Conservation (phyloP, 2,113 vertebrate species). For the Lonchura striata region DNA sequence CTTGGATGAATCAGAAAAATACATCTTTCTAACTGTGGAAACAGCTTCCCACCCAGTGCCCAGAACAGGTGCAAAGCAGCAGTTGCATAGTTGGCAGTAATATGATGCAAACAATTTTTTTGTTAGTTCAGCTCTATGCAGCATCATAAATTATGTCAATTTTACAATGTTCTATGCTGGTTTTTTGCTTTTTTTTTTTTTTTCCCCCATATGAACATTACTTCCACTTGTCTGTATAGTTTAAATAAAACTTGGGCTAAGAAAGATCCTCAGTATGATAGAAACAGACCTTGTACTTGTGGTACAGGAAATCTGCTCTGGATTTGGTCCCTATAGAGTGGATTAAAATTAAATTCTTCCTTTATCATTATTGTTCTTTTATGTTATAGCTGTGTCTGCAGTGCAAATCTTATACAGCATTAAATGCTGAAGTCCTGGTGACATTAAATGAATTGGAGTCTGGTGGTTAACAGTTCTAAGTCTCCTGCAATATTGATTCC, state of each 20-base stretch:
- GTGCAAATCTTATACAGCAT: neutral
- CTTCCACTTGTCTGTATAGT: neutral
- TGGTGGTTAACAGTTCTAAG: neutral
- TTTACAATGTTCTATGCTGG: neutral
- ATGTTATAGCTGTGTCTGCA: neutral
- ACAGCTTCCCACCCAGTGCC: neutral
- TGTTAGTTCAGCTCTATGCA: neutral
- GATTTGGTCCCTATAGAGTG: neutral
- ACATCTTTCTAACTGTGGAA: neutral
- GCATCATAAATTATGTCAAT: neutral
- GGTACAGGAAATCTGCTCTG: neutral
- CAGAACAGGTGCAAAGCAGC: neutral
- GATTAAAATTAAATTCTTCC: slow-evolving; percentile 10
- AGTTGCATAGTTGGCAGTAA: neutral
- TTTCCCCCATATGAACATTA: neutral
- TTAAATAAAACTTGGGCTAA: neutral
- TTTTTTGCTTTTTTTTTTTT: neutral
- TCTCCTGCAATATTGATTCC: neutral
- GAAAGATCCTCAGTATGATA: neutral
- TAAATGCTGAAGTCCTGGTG: neutral
- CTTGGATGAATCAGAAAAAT: neutral
- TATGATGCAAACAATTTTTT: neutral
- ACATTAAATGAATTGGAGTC: neutral
- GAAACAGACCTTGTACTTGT: neutral
- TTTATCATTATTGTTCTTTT: neutral